Evolutionary conservation across 35 echinoderm and acorn worm species (phyloP).

Genomic region (Holothuria glaberrima): DNA sequence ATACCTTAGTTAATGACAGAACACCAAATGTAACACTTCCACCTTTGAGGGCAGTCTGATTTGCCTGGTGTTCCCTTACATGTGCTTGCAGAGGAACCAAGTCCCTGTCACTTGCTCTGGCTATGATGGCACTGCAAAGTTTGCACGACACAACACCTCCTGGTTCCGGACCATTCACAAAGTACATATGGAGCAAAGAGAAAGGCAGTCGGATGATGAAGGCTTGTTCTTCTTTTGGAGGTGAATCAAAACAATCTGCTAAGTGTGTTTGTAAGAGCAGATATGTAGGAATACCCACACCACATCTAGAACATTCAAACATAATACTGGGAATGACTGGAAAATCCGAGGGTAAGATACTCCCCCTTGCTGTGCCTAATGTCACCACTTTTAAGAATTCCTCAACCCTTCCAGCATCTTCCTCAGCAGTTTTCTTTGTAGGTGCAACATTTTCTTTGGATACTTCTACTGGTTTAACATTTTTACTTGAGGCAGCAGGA

Average conservation of each 20-base stretch:
- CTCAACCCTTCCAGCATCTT: slow-evolving; percentile 6
- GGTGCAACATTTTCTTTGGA: slow-evolving; percentile 3
- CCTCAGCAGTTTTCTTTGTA: slow-evolving; percentile 19
- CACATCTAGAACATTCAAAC: slow-evolving; percentile 54
- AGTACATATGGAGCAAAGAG: slow-evolving; percentile 49
- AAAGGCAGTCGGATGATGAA: slow-evolving; percentile 48
- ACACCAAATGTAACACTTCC: slow-evolving; percentile 56
- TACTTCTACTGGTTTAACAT: neutral
- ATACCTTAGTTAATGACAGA: slow-evolving; percentile 34
- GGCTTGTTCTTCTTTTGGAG: slow-evolving; percentile 6
- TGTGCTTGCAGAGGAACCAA: slow-evolving; percentile 54
- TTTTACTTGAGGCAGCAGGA: neutral
- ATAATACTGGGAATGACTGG: slow-evolving; percentile 27
- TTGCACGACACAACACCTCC: slow-evolving; percentile 55
- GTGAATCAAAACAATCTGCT: slow-evolving; percentile 34
- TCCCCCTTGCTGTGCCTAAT: neutral
- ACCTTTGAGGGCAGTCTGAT: slow-evolving; percentile 34
- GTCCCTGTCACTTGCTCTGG: slow-evolving; percentile 35
- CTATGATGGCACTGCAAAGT: slow-evolving; percentile 50
- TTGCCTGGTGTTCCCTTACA: slow-evolving; percentile 39
- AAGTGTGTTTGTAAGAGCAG: slow-evolving; percentile 28
- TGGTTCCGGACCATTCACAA: slow-evolving; percentile 23
- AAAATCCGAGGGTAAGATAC: slow-evolving; percentile 32
- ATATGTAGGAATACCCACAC: slow-evolving; percentile 26
- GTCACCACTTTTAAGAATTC: neutral